Base-by-base conservation (phyloP, 30 jellyfish, hydroid and myxozoan genomes). In the Aurelia sp. region DNA sequence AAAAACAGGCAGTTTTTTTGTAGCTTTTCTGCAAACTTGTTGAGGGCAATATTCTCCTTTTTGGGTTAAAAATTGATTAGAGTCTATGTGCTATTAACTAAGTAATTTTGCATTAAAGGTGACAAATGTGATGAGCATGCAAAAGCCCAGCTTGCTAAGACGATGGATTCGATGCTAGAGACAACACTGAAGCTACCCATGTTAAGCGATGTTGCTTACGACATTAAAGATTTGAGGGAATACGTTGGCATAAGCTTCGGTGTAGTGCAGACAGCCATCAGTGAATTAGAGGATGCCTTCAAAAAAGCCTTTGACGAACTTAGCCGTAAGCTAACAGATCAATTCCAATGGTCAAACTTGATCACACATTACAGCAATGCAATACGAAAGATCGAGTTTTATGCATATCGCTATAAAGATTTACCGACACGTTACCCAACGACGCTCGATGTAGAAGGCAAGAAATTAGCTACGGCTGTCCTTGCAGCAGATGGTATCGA, bases 141-240 rank as follows among this genome's bases (percentile, higher is more conserved):
- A 18, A 59, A 84, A 40, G 55, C 68, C 8, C 40, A 57, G 8
- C 57, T 84, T 22, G 87, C 93, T 8, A 69, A 48, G 82, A 84
- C 93, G n/a, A 69, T 84, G 88, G 93, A 70, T 72, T 63, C 70
- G 44, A 51, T 84, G 87, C 76, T 84, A 3, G 55, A 44, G 60
- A 51, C 66, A 48, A 69, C 93, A 22, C 72, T 69, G 24, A 84
- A 70, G 31, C 63, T 84, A 3, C 93, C 93, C 1, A 69, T 74
- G 75, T 66, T 84, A 22, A 72, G 85, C 21, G 93, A 84, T 67
- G 62, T 84, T 35, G 63, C 67, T 7, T 72, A 55, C n/a, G 87
- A 84, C 50, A 72, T 84, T 8, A 50, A 73, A 57, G 87, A 84
- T 72, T 50, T 84, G 88, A 33, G 80, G 35, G 81, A 84, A 51